Evolutionary conservation across 1,140 invertebrate species (phyloP), one percentile per base, ranked within the genome.

Genomic region (Danaus melanippus): DNA sequence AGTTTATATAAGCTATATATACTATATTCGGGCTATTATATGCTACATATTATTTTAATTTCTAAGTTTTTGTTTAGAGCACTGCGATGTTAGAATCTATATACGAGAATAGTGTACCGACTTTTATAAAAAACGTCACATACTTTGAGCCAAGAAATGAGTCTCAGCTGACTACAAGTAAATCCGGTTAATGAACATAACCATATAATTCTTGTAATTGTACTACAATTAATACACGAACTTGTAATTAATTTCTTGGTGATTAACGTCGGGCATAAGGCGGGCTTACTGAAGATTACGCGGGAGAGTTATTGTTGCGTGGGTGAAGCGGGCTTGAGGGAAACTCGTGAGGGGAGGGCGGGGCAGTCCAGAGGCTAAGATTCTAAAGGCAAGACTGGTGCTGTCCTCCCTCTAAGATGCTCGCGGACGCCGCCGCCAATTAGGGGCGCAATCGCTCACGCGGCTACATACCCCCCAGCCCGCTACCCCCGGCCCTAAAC

Each of bases 371-470:
- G 51, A 62, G 48, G 56, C 43, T 57, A 12, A 51, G 57, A 53
- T 59, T 68, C 67, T 60, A 71, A 76, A 76, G 78, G 72, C 66
- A 69, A 72, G 72, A 70, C 65, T 76, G 64, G 66, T 73, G 67
- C 65, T 82, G 83, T 86, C 80, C 83, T 83, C 83, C 82, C 82
- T 79, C 79, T 79, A 87, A 88, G 85, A 87, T 83, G 87, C 84
- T 85, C 82, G 86, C 84, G 84, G 75, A 84, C 81, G 86, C 84
- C 86, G 79, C 74, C 76, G 75, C 86, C 86, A 88, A 88, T 88
- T 88, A 88, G 81, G 80, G 76, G 74, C 81, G 84, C 86, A 88
- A 88, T 88, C 84, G 79, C 79, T 88, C 86, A 86, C 76, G 79
- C 79, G 79, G 84, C 76, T 71, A 67, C 58, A 56, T 71, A 54